Percentiles rank a stretch among this genome's conserved stretches.
These are phyloP conservation scores for Hassar affinis DNA, from an alignment of 2,113 vertebrate genomes.

Conservation along the genomic window DNA sequence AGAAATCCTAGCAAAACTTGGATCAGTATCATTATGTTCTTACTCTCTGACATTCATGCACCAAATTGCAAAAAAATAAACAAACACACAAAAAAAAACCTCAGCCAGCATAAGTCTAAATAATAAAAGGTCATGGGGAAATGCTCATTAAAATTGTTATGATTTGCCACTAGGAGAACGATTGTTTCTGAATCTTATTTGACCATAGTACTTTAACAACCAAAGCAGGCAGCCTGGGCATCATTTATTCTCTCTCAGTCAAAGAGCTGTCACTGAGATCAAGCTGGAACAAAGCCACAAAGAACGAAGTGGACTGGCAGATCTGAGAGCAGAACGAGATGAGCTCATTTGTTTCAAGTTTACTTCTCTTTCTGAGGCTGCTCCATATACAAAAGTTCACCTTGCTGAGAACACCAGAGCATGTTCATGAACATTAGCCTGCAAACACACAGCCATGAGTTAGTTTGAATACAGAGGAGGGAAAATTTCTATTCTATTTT, in stretches of 20 bases:
- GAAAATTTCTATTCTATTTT: slow-evolving; percentile 26
- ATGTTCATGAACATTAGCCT: slow-evolving; percentile 19
- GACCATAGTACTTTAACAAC: slow-evolving; percentile 1
- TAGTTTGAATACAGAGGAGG: slow-evolving; percentile 16
- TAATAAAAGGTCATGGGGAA: slow-evolving; percentile 27
- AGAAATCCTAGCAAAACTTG: slow-evolving; percentile 23
- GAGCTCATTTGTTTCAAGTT: slow-evolving; percentile 31
- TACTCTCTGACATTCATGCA: slow-evolving; percentile 32
- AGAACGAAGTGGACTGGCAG: background rate
- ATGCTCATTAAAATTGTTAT: slow-evolving; percentile 29
- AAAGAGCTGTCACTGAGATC: background rate
- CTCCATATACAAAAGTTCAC: background rate
- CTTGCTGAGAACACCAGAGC: background rate
- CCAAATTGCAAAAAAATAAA: slow-evolving; percentile 14
- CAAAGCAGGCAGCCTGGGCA: background rate
- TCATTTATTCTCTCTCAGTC: background rate
- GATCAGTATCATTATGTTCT: slow-evolving; percentile 37
- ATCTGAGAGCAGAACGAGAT: slow-evolving; percentile 29
- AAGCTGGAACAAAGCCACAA: background rate
- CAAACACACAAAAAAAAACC: too few relatives aligned
- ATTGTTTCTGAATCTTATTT: slow-evolving; percentile 21
- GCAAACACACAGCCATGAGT: slow-evolving; percentile 23
- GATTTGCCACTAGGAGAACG: background rate
- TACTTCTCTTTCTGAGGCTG: background rate
- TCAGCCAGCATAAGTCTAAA: slow-evolving; percentile 22